These are phyloP conservation scores for Ectropis grisescens DNA, from an alignment of 1,140 invertebrate genomes.

Conservation along the genomic window DNA sequence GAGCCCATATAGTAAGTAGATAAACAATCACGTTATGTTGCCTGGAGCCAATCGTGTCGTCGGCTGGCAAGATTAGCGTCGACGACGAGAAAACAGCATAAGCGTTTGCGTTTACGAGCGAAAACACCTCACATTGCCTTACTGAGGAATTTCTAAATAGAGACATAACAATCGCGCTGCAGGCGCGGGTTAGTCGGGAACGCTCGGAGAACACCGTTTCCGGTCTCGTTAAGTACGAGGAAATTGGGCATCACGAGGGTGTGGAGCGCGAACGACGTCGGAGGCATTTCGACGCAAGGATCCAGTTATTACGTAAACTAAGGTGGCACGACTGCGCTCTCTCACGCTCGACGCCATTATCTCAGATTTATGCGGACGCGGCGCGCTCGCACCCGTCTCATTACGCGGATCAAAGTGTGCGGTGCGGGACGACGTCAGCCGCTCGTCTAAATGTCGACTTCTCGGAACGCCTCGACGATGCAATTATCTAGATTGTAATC, in stretches of 20 bases:
- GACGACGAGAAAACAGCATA: conserved; percentile 12
- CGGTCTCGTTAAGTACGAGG: conserved; percentile 7
- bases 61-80: conserved; percentile 24
- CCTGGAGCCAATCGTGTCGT: conserved; percentile 25
- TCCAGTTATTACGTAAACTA: conserved; percentile 44
- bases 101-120: background rate
- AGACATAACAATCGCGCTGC: conserved; percentile 9
- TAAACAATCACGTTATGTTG: conserved; percentile 11
- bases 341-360: conserved; percentile 43
- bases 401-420: conserved; percentile 38
- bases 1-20: too few species aligned
- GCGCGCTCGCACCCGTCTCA: conserved; percentile 35
- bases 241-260: conserved; percentile 24
- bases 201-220: background rate
- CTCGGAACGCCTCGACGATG: conserved; percentile 33
- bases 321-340: conserved; percentile 44
- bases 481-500: conserved; percentile 38
- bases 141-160: conserved; percentile 20
- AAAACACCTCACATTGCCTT: background rate
- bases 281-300: conserved; percentile 30
- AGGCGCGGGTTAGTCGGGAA: conserved; percentile 1
- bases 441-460: conserved; percentile 38
- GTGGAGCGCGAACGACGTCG: conserved; percentile 7
- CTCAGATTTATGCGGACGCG: conserved; percentile 37
- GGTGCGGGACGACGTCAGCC: conserved; percentile 17